phyloP scores from a whole-genome alignment of 2,888 invertebrate genomes.

The Sympetrum striolatum region DNA sequence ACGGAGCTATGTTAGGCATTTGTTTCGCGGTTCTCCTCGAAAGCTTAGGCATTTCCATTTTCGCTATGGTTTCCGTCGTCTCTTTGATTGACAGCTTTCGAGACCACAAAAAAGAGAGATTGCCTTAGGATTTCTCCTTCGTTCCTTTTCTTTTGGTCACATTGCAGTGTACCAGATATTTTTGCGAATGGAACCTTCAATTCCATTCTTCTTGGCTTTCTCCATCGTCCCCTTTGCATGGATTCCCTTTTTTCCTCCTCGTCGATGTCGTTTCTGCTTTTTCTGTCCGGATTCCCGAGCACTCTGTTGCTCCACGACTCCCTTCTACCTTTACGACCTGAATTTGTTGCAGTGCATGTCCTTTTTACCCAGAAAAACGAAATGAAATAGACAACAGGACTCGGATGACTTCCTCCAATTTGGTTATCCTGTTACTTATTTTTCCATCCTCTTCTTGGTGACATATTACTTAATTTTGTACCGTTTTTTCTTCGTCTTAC shows the following conservation, averaged over 20 bases:
- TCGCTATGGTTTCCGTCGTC: neutral
- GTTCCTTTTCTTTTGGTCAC: slow-evolving; percentile 51
- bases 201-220: slow-evolving; percentile 50
- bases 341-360: slow-evolving; percentile 50
- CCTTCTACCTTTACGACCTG: slow-evolving; percentile 47
- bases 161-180: slow-evolving; percentile 49
- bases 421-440: too few relatives aligned
- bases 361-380: too few relatives aligned
- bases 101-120: too few relatives aligned
- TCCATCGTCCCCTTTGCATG: neutral
- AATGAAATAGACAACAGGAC: too few relatives aligned
- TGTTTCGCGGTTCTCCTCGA: too few relatives aligned
- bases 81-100: neutral
- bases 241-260: neutral
- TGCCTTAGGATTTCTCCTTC: too few relatives aligned
- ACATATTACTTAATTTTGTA: too few relatives aligned
- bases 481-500: too few relatives aligned
- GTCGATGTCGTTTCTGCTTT: neutral
- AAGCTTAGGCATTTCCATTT: neutral
- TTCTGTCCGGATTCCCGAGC: neutral
- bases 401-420: too few relatives aligned
- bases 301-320: slow-evolving; percentile 45
- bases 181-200: slow-evolving; percentile 48
- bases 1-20: too few relatives aligned
- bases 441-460: too few relatives aligned